phyloP scores from a whole-genome alignment of 30 jellyfish, hydroid and myxozoan genomes.

The Pseudorhiza aurosa region DNA sequence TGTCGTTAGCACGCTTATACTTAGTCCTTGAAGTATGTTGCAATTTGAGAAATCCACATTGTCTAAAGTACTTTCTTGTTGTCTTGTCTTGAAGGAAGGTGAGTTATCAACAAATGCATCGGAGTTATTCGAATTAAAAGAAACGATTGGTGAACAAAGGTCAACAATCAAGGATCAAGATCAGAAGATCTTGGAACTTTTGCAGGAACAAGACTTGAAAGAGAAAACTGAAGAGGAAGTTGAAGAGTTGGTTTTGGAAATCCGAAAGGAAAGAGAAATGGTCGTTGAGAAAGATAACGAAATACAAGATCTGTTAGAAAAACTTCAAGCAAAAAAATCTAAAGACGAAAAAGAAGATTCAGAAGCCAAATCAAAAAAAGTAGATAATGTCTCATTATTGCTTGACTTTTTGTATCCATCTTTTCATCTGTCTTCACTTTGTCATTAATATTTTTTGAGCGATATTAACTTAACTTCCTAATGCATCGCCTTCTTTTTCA shows the following conservation, averaged over 20 bases:
- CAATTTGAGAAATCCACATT: too few species aligned
- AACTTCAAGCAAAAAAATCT: neutral
- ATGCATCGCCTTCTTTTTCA: too few species aligned
- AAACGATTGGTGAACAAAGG: conserved; percentile 49
- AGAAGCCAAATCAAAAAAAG: conserved; percentile 23
- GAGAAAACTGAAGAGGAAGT: conserved; percentile 34
- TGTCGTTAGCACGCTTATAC: too few species aligned
- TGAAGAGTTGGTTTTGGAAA: conserved; percentile 13
- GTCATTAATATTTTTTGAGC: too few species aligned
- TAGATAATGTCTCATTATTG: too few species aligned
- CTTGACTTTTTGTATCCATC: too few species aligned
- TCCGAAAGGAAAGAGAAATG: conserved; percentile 26
- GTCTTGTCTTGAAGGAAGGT: conserved; percentile 17
- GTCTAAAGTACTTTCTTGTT: too few species aligned
- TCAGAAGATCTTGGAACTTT: conserved; percentile 19
- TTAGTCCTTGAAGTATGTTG: too few species aligned
- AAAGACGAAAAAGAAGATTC: conserved; percentile 53
- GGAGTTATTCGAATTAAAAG: conserved; percentile 44
- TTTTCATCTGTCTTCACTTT: too few species aligned
- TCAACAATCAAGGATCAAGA: conserved; percentile 55
- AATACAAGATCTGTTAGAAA: conserved; percentile 38
- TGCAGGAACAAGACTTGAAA: conserved; percentile 44
- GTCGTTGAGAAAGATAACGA: conserved; percentile 56
- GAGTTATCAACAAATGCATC: conserved; percentile 30
- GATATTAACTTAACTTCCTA: too few species aligned